Percentiles rank a stretch among this genome's conserved stretches.
phyloP scores from a whole-genome alignment of 2,888 invertebrate species.

The Xestia xanthographa region DNA sequence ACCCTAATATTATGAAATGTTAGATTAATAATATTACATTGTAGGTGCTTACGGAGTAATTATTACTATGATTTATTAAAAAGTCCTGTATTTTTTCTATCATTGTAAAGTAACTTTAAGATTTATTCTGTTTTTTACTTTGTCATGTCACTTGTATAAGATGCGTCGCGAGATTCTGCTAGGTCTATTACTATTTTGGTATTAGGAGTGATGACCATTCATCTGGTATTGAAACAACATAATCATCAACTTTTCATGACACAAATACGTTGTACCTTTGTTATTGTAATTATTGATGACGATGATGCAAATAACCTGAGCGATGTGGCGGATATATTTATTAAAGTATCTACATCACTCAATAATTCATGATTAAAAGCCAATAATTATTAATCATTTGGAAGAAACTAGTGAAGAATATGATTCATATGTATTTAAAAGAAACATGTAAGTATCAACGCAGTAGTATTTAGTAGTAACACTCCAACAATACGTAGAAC shows the following conservation, averaged over 20 bases:
- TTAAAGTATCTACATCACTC: neutral
- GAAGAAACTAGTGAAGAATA: too few relatives aligned
- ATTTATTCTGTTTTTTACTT: conserved; percentile 10
- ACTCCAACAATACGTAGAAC: conserved; percentile 18
- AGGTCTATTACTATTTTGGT: neutral
- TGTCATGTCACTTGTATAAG: neutral
- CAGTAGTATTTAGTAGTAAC: conserved; percentile 12
- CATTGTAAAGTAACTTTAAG: conserved; percentile 40
- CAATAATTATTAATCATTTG: neutral
- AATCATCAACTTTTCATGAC: too few relatives aligned
- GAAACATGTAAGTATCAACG: neutral
- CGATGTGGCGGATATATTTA: too few relatives aligned
- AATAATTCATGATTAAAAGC: conserved; percentile 3
- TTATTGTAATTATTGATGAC: too few relatives aligned
- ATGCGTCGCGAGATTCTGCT: conserved; percentile 20
- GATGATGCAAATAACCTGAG: too few relatives aligned
- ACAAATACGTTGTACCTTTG: too few relatives aligned
- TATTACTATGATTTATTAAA: conserved; percentile 55
- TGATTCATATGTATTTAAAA: too few relatives aligned
- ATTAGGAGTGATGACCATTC: neutral
- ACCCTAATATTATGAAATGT: conserved; percentile 52
- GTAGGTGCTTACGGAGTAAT: conserved; percentile 66
- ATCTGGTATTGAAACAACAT: neutral
- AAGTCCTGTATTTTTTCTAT: conserved; percentile 69
- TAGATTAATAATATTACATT: conserved; percentile 56